Base-by-base conservation (phyloP, 2,797 vertebrate genomes). In the Melanotaenia boesemani region DNA sequence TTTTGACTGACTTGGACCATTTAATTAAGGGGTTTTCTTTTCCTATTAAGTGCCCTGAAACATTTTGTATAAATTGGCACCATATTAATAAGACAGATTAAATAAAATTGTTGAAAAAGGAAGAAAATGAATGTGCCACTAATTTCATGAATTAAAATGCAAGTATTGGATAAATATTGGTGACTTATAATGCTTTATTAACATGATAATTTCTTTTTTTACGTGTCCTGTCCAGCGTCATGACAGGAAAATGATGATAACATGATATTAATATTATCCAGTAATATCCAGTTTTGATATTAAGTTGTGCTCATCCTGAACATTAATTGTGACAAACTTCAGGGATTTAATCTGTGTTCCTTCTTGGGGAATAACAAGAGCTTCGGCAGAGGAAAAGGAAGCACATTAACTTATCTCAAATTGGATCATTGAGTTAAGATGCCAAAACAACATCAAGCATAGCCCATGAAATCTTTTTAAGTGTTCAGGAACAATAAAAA, bases 321-420 rank as follows among this genome's bases (percentile, higher is more conserved):
- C 11, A 28, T 24, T 55, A 26, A 26, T 8, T 72, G 67, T 26
- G 59, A n/a, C 39, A 20, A 32, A 26, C 41, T 41, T 15, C 12
- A 41, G 61, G 65, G 62, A 68, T 65, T 73, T 50, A 6, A 30
- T 26, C 69, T 70, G 71, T 58, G 30, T 44, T 12, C 15, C 16
- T 44, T 18, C 41, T 15, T 44, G 15, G 41, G 16, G 41, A 44
- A 44, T 44, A 44, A 44, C 41, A 41, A 41, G 12, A 18, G 13
- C 41, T 44, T 44, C 41, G 0, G 16, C 16, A 18, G 16, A 44
- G 60, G 61, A 60, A 65, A 55, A 22, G 67, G 22, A 44, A 36
- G 67, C 44, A 80, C 72, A 89, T 80, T 75, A 79, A 74, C 75
- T 85, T 63, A n/a, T 56, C 72, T 82, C 67, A 76, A 82, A 85